Evolutionary conservation across 2,888 invertebrate species (phyloP), one percentile per base, ranked within the genome.

Genomic region (Eristalis arbustorum): DNA sequence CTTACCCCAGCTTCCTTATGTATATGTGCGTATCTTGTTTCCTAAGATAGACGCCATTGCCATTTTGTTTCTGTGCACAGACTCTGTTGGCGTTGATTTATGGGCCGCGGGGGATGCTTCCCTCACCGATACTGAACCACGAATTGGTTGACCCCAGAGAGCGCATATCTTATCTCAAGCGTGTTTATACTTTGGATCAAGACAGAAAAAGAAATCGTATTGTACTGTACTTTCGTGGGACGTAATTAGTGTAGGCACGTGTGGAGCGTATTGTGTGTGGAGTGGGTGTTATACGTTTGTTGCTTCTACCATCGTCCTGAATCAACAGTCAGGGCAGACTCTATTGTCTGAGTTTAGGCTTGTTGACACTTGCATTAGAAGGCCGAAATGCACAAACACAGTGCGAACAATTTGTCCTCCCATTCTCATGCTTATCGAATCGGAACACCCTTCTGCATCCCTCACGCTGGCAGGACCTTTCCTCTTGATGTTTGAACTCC

Each of bases 1-100:
- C 78, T 82, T n/a, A 42, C 13, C 76, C 40, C 74, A 74, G 82
- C 40, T 68, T 84, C 76, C 63, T 57, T 22, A n/a, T 23, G 57
- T 76, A 37, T 25, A 68, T 57, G 40, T 6, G 34, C 62, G 18
- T 73, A 61, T 85, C 84, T 28, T 3, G 56, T 82, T 85, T 78
- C 82, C 56, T 34, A 62, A 66, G 49, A 59, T 34, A 72, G 40
- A n/a, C 49, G 34, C 42, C 66, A 68, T 85, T 23, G 61, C 18
- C 18, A 66, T 37, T 49, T 71, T 85, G 81, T 82, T 82, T 78
- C 25, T 49, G 11, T 28, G 61, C 56, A 66, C 64, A 61, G 37
- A 42, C 61, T 31, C 40, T 42, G 18, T 61, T n/a, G 25, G 14
- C 25, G 59, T 25, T 49, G 8, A 49, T 49, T 49, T 49, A 49